Conservation (phyloP, 53 echinoderm and acorn worm species). For the Astropecten irregularis region DNA sequence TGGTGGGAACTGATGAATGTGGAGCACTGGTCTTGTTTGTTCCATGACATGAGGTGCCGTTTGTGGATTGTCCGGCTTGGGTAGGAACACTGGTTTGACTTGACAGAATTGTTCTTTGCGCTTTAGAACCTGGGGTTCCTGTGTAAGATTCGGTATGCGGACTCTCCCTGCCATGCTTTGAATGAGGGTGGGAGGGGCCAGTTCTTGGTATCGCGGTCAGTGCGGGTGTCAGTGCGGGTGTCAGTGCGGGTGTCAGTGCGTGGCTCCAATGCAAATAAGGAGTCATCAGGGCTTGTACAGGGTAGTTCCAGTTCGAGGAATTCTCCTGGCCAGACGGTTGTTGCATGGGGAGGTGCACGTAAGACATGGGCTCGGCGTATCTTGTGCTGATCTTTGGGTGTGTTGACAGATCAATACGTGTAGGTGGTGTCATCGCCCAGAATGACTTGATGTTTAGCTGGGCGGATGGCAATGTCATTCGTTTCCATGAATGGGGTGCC, state of each 20-base stretch:
- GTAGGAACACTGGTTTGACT: slow-evolving; percentile 27
- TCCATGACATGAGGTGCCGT: not conserved
- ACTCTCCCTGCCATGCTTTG: slow-evolving; percentile 15
- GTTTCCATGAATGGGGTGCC: slow-evolving; percentile 6
- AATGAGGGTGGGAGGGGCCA: not conserved
- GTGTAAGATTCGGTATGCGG: slow-evolving; percentile 25
- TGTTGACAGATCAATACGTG: no score
- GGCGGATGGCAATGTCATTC: slow-evolving; percentile 35
- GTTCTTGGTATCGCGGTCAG: not conserved
- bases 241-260: not conserved
- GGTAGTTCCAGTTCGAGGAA: no score
- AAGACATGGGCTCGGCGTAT: no score
- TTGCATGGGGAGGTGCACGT: not conserved
- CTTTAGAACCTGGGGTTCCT: slow-evolving; percentile 30
- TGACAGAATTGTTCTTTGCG: no score
- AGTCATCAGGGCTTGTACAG: not conserved
- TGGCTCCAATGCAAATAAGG: not conserved
- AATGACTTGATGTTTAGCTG: slow-evolving; percentile 40
- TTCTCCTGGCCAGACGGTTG: not conserved
- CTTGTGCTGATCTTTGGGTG: no score
- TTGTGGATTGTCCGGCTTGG: not conserved
- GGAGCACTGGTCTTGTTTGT: not conserved
- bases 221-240: no score
- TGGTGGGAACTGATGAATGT: not conserved
- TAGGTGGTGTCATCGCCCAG: no score